Conservation (phyloP, 2,888 invertebrate genomes). For the Spisula solida region DNA sequence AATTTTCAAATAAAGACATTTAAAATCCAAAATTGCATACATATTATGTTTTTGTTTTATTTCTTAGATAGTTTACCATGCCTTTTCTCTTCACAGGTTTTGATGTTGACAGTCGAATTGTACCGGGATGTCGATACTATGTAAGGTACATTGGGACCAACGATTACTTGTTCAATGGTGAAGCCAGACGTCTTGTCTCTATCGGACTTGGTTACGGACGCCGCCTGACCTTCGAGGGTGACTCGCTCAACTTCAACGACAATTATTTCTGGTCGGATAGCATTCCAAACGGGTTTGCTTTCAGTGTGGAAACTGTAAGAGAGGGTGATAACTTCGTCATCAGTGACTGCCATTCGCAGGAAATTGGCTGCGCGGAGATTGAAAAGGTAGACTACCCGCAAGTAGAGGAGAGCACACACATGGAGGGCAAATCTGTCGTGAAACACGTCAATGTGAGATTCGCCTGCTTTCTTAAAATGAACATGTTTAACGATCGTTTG, state of each 20-base stretch:
- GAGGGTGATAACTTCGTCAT: slow-evolving; percentile 92
- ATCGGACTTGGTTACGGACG: slow-evolving; percentile 93
- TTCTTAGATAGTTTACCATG: not conserved
- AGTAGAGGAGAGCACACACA: slow-evolving; percentile 69
- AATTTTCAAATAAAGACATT: not conserved
- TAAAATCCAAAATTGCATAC: not conserved
- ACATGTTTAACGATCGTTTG: slow-evolving; percentile 62
- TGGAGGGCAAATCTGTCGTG: slow-evolving; percentile 63
- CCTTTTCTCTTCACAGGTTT: slow-evolving; percentile 89
- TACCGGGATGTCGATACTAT: slow-evolving; percentile 92
- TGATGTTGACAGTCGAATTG: slow-evolving; percentile 92
- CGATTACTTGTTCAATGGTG: slow-evolving; percentile 91
- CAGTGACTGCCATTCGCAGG: slow-evolving; percentile 86
- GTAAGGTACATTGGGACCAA: slow-evolving; percentile 90
- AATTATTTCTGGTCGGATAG: slow-evolving; percentile 94
- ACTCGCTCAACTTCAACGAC: slow-evolving; percentile 89
- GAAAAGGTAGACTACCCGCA: slow-evolving; percentile 73
- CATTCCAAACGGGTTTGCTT: slow-evolving; percentile 92
- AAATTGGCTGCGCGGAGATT: slow-evolving; percentile 75
- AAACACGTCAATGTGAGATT: slow-evolving; percentile 76
- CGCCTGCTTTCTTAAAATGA: slow-evolving; percentile 75
- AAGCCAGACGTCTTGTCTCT: slow-evolving; percentile 90
- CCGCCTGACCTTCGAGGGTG: slow-evolving; percentile 92
- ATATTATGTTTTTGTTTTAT: not conserved
- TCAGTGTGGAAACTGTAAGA: slow-evolving; percentile 89